phyloP scores from a whole-genome alignment of 2,888 invertebrate species.

The Conops quadrifasciatus region DNA sequence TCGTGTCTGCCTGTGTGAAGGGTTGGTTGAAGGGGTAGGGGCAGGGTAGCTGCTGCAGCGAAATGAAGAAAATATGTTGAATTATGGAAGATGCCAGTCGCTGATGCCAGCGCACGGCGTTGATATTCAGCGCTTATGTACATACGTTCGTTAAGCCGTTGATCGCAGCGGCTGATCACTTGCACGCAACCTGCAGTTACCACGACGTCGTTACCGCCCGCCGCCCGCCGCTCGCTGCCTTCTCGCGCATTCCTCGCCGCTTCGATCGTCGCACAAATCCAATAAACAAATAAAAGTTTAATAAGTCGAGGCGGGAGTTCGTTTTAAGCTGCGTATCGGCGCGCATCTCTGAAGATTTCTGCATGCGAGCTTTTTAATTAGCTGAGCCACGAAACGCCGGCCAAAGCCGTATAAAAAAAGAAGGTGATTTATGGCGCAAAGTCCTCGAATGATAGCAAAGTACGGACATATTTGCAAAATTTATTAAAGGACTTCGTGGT shows the following conservation, averaged over 20 bases:
- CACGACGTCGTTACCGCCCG: background rate
- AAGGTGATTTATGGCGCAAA: constrained; percentile 24
- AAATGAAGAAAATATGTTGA: background rate
- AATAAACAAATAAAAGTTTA: constrained; percentile 35
- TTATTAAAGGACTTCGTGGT: constrained; percentile 2
- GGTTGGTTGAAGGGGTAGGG: background rate
- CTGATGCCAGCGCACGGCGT: background rate
- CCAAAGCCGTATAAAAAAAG: no score
- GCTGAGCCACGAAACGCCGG: constrained; percentile 10
- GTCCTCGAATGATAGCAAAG: constrained; percentile 25
- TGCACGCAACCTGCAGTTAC: constrained; percentile 22
- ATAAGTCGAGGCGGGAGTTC: constrained; percentile 26
- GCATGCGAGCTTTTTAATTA: constrained; percentile 35
- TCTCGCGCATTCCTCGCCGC: background rate
- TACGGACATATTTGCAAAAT: constrained; percentile 30
- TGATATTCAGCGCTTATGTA: constrained; percentile 7
- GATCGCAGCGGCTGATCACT: constrained; percentile 28
- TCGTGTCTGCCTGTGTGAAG: background rate
- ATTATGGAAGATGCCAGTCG: background rate
- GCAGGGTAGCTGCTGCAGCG: no score
- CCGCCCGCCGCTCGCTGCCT: no score
- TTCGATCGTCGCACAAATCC: constrained; percentile 21
- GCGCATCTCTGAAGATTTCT: constrained; percentile 12
- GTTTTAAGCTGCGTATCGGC: background rate
- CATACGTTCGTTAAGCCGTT: constrained; percentile 23